Percentiles rank a stretch among this genome's conserved stretches.
Evolutionary conservation across 1,140 invertebrate genomes (phyloP).

Genomic region (Formica exsecta): DNA sequence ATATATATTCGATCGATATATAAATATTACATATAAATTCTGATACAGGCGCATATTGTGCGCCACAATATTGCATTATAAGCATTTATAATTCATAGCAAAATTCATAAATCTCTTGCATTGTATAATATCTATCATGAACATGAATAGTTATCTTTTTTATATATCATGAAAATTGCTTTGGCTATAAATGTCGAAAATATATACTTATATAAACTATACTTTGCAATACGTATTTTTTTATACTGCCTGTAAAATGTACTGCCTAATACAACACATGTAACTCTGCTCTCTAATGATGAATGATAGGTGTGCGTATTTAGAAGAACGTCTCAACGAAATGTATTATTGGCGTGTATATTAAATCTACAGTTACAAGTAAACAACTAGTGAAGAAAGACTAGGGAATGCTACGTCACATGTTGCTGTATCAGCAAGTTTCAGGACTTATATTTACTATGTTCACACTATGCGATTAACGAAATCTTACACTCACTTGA

Average conservation of each 20-base stretch:
- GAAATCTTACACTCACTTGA: conserved; percentile 19
- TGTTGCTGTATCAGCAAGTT: conserved; percentile 23
- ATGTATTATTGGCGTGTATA: not conserved
- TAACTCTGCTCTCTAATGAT: not conserved
- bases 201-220: conserved; percentile 20
- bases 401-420: conserved; percentile 30
- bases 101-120: conserved; percentile 34
- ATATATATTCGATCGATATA: conserved; percentile 42
- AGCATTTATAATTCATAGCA: conserved; percentile 29
- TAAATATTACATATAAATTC: conserved; percentile 45
- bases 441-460: not conserved
- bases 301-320: not conserved
- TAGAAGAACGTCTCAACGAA: conserved; percentile 10
- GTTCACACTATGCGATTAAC: not conserved
- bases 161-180: conserved; percentile 16
- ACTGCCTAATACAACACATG: conserved; percentile 13
- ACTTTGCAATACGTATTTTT: conserved; percentile 15
- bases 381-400: conserved; percentile 41
- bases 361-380: conserved; percentile 9
- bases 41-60: not conserved
- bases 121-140: not conserved
- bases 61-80: conserved; percentile 4
- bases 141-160: not conserved
- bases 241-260: conserved; percentile 11
- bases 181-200: conserved; percentile 34